Percentiles rank a stretch among this genome's conserved stretches.
Evolutionary conservation across 2,113 vertebrate genomes (phyloP).

Genomic region (Alces alces): DNA sequence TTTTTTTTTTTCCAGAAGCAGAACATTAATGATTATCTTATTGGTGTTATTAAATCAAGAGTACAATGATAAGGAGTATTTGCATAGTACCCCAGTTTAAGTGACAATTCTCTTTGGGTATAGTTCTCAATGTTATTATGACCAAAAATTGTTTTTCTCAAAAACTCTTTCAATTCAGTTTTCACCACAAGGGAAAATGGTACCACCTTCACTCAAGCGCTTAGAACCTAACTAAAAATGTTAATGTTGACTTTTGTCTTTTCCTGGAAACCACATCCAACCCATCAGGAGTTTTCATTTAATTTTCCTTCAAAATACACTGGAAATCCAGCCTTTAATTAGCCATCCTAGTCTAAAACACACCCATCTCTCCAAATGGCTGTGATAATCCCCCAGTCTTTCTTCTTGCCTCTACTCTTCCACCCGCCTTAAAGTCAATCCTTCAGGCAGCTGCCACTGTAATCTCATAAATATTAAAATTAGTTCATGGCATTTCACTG

Average conservation of each 20-base stretch:
- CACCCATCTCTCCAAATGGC: neutral
- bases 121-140: neutral
- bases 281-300: neutral
- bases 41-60: neutral
- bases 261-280: neutral
- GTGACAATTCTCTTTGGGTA: neutral
- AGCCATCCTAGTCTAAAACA: neutral
- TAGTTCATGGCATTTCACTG: neutral
- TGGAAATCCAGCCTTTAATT: neutral
- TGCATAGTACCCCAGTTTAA: neutral
- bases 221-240: neutral
- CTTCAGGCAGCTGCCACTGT: neutral
- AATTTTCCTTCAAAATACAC: neutral
- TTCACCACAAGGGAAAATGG: neutral
- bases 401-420: neutral
- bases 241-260: neutral
- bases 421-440: neutral
- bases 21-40: neutral
- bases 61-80: neutral
- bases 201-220: neutral
- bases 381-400: neutral
- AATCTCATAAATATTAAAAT: neutral
- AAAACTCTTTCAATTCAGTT: neutral
- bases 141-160: neutral
- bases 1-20: neutral